A percentile compares a stretch with the other conserved stretches of the same genome.
Conservation (phyloP, 2,797 vertebrate species). For the Pelobates cultripes region DNA sequence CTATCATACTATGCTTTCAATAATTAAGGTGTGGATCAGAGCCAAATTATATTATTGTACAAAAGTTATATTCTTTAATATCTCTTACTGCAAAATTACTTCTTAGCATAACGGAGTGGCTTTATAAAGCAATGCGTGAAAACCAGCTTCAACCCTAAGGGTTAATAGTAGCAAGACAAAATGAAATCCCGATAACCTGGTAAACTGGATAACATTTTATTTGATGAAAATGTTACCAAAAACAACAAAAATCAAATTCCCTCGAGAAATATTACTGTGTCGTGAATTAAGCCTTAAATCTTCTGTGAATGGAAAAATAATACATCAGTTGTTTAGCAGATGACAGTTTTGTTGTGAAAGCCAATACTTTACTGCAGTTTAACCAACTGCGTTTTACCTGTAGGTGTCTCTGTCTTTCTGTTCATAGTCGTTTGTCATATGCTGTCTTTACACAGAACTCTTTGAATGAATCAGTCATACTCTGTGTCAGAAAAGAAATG, state of each 20-base stretch:
- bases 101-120: too few species aligned
- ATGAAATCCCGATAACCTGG: constrained; percentile 9
- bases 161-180: not conserved
- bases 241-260: constrained; percentile 32
- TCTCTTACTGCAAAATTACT: too few species aligned
- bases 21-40: too few species aligned
- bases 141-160: not conserved
- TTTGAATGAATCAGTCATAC: constrained; percentile 40
- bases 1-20: too few species aligned
- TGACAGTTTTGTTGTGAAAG: constrained; percentile 41
- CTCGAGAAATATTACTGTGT: constrained; percentile 22
- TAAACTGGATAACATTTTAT: constrained; percentile 18
- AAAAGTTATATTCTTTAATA: too few species aligned
- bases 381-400: constrained; percentile 38
- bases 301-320: constrained; percentile 12
- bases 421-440: constrained; percentile 16
- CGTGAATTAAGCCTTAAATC: constrained; percentile 41
- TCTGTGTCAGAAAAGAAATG: constrained; percentile 31
- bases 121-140: too few species aligned
- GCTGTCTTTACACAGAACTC: constrained; percentile 24
- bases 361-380: constrained; percentile 41
- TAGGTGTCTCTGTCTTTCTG: constrained; percentile 46
- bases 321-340: constrained; percentile 15
- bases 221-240: constrained; percentile 24
- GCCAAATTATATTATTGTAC: too few species aligned